Percentiles rank a stretch among this genome's conserved stretches.
Conservation (phyloP, 1,140 invertebrate genomes). For the Hyles vespertilio region DNA sequence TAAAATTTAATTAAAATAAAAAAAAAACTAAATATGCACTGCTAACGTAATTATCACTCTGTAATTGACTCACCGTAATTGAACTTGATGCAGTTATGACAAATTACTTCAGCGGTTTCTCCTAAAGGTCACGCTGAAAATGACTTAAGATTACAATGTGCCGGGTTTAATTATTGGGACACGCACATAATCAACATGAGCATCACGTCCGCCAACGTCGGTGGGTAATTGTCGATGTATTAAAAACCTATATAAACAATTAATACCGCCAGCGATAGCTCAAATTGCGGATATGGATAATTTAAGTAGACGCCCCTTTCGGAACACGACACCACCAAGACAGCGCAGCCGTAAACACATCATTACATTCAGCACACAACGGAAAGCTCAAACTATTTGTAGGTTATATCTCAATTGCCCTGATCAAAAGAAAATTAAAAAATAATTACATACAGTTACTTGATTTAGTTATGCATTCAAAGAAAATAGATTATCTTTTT, state of each 20-base stretch:
- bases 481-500: too few relatives aligned
- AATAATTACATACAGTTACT: too few relatives aligned
- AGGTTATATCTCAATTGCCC: too few relatives aligned
- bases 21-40: slow-evolving; percentile 3
- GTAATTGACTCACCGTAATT: neutral
- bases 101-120: neutral
- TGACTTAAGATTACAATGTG: slow-evolving; percentile 7
- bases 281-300: slow-evolving; percentile 36
- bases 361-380: too few relatives aligned
- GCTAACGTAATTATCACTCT: slow-evolving; percentile 1
- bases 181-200: slow-evolving; percentile 20
- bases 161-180: slow-evolving; percentile 7
- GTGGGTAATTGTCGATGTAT: slow-evolving; percentile 42
- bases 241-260: slow-evolving; percentile 50
- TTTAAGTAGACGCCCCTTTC: slow-evolving; percentile 22
- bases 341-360: neutral
- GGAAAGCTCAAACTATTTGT: too few relatives aligned
- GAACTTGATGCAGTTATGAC: slow-evolving; percentile 11
- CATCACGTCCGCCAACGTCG: slow-evolving; percentile 34
- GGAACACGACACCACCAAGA: neutral
- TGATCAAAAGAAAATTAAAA: too few relatives aligned
- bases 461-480: too few relatives aligned
- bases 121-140: slow-evolving; percentile 2
- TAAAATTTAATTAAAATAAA: too few relatives aligned
- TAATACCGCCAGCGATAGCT: slow-evolving; percentile 34